These are phyloP conservation scores for Upupa epops DNA, from an alignment of 2,113 vertebrate species.

Conservation along the genomic window DNA sequence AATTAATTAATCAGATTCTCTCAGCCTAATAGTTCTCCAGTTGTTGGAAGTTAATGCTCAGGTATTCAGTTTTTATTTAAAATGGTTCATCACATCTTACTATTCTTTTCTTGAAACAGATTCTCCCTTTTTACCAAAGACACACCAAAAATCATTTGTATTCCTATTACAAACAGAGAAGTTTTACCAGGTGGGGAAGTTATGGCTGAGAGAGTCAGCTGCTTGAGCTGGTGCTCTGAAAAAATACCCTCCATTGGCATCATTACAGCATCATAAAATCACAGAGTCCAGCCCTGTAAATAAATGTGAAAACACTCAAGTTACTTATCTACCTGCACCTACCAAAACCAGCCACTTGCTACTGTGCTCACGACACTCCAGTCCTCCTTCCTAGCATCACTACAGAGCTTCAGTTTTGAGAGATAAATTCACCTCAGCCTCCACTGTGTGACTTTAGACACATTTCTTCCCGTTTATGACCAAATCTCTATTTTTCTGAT, in stretches of 20 bases:
- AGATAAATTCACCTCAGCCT: accelerated
- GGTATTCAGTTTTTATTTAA: not conserved
- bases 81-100: not conserved
- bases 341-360: not conserved
- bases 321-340: not conserved
- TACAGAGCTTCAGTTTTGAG: not conserved
- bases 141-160: not conserved
- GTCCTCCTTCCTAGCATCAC: not conserved
- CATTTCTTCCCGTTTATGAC: not conserved
- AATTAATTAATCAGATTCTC: not conserved
- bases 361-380: not conserved
- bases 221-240: not conserved
- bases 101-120: not conserved
- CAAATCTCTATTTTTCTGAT: accelerated
- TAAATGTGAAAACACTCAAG: accelerated
- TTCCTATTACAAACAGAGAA: not conserved
- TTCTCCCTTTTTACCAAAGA: not conserved
- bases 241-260: not conserved
- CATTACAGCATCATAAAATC: not conserved
- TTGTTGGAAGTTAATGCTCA: not conserved
- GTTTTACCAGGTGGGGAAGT: not conserved
- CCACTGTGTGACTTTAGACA: not conserved
- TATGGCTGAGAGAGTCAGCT: not conserved
- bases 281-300: not conserved
- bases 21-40: not conserved